These are phyloP conservation scores for Acanthurus tractus DNA, from an alignment of 2,797 vertebrate species.

Conservation along the genomic window DNA sequence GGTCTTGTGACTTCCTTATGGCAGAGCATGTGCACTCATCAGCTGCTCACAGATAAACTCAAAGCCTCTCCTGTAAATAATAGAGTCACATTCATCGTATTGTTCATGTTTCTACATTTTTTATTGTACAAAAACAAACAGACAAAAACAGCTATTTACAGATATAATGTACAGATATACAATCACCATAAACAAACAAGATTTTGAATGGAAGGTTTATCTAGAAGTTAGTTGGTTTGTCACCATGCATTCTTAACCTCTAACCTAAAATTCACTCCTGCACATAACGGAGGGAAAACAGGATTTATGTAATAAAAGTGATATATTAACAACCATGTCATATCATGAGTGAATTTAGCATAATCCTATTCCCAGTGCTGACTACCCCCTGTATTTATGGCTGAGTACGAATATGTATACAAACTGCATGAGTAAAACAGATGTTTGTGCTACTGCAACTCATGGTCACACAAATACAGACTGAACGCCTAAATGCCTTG, in stretches of 20 bases:
- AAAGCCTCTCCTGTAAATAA: not conserved
- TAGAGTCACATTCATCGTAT: conserved; percentile 15
- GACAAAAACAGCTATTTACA: conserved; percentile 55
- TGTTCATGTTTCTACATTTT: not conserved
- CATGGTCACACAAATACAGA: not conserved
- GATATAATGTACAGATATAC: conserved; percentile 12
- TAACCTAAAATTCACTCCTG: not conserved
- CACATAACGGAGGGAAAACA: conserved; percentile 49
- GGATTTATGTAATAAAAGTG: not conserved
- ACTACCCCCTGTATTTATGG: not conserved
- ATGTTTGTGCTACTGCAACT: not conserved
- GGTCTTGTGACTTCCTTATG: not conserved
- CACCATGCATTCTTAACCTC: not conserved
- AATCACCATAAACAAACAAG: not conserved
- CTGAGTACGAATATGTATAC: not conserved
- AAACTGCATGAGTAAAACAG: not conserved
- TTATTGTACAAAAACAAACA: conserved; percentile 58
- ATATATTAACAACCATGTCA: not conserved
- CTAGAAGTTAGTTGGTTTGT: not conserved
- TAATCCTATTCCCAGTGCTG: not conserved
- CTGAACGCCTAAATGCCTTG: conserved; percentile 37
- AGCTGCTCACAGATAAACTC: not conserved
- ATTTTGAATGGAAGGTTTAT: conserved; percentile 23
- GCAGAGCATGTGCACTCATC: not conserved
- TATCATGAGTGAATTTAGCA: not conserved